Base-by-base conservation (phyloP, 2,888 invertebrate genomes). In the Hipparchia sbordonii region DNA sequence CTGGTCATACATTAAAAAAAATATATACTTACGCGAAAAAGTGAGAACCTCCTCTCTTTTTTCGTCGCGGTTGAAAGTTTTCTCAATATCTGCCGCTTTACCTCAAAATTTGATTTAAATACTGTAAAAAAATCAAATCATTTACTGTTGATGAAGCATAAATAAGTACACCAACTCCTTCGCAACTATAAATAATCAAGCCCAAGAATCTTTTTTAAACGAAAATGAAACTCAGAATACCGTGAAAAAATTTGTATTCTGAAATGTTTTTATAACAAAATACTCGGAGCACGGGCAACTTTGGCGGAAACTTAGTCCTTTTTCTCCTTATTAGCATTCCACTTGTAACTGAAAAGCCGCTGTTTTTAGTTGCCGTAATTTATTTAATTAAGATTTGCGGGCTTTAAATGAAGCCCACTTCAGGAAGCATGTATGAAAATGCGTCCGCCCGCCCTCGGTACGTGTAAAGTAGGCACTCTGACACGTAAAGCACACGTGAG, bases 391-490 rank as follows among this genome's bases (percentile, higher is more conserved):
- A 76, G 70, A 60, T 59, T 72, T 70, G 67, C 48, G 63, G 63
- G 56, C 56, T 74, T 67, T 72, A 65, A 68, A 72, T 59, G 61
- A 60, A 76, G 72, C 56, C 59, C 63, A 67, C 72, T 62, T 56
- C 68, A 70, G 72, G 63, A 67, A 68, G 73, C 67, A 59, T 65
- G 72, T 74, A 72, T 74, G 72, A 74, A 76, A 76, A 70, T 72
- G 65, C 72, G 72, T 76, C 65, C 70, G 70, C 72, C 51, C 72
- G 54, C 66, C 51, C 67, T 67, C 60, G 56, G 67, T 70, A 70
- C 66, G 70, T 68, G 73, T 72, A 74, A 72, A 76, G 77, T 61
- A 68, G 67, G 59, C 67, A 68, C 67, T 68, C 67, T 56, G 56
- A 54, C 67, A 68, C 67, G 67, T 68, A 51, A 67, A 68, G 67